These are phyloP conservation scores for Cladorhizidae sp. DNA, from an alignment of 37 sponge, comb jelly and placozoan species.

Conservation along the genomic window DNA sequence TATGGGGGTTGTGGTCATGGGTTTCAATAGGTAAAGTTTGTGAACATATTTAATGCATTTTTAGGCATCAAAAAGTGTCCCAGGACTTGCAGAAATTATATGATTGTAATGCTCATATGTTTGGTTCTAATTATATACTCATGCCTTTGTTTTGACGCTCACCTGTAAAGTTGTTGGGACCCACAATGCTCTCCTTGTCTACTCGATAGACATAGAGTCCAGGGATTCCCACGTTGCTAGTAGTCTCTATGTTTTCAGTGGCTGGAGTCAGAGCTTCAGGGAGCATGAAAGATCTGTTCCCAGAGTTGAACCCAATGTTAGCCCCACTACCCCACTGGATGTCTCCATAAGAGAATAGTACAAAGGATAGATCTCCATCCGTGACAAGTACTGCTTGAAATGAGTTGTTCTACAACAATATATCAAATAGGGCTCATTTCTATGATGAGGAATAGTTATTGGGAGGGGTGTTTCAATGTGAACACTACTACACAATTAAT, in stretches of 20 bases:
- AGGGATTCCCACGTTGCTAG: conserved; percentile 13
- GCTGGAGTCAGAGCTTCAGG: conserved; percentile 23
- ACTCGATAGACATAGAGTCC: conserved; percentile 16
- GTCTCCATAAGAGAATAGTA: conserved; percentile 21
- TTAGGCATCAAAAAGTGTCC: too few species aligned
- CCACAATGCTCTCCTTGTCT: background rate
- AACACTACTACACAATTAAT: background rate
- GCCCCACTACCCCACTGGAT: conserved; percentile 15
- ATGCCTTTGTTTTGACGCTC: too few species aligned
- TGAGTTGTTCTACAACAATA: conserved; percentile 15
- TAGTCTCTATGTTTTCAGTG: conserved; percentile 18
- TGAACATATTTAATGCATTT: too few species aligned
- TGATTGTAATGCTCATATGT: too few species aligned
- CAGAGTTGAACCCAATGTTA: conserved; percentile 27
- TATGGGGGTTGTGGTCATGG: too few species aligned
- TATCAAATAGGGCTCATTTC: background rate
- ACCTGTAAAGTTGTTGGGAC: too few species aligned
- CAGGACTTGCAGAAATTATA: too few species aligned
- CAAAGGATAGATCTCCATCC: conserved; percentile 20
- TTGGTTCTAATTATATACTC: too few species aligned
- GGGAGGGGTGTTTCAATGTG: background rate
- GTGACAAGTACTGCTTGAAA: conserved; percentile 22
- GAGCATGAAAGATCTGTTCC: conserved; percentile 17
- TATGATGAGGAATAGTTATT: background rate
- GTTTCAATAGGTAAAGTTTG: too few species aligned